phyloP scores from a whole-genome alignment of 2,797 vertebrate species.

The Gymnopithys bicolor region DNA sequence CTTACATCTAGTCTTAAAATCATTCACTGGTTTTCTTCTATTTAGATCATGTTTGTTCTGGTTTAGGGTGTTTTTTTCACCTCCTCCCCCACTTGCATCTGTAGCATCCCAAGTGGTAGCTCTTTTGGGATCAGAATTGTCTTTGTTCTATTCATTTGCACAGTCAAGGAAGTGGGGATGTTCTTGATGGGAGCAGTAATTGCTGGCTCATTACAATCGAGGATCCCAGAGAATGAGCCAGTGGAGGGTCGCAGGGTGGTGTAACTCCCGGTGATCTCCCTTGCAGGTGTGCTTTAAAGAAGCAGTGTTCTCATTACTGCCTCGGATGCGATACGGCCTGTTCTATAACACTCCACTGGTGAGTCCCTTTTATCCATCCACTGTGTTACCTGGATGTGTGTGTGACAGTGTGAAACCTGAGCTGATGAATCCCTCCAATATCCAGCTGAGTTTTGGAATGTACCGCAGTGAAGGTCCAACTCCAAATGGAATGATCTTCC shows the following conservation, averaged over 20 bases:
- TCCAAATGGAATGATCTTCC: neutral
- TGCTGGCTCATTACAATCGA: neutral
- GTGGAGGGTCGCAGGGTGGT: neutral
- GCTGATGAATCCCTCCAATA: neutral
- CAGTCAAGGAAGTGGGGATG: neutral
- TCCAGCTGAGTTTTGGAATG: neutral
- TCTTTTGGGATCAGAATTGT: neutral
- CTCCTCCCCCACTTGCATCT: neutral
- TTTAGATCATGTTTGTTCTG: neutral
- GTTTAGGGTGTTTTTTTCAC: neutral
- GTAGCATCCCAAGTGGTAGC: neutral
- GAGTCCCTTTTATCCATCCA: constrained; percentile 56
- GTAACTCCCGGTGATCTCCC: constrained; percentile 26
- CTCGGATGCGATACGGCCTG: constrained; percentile 95
- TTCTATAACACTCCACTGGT: constrained; percentile 98
- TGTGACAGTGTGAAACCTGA: neutral
- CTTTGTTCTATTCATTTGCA: constrained; percentile 11
- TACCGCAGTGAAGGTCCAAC: neutral
- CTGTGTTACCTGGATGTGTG: neutral
- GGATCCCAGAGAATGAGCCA: neutral
- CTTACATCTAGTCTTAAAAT: neutral
- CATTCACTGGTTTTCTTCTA: neutral
- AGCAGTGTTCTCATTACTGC: constrained; percentile 90
- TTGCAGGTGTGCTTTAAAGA: constrained; percentile 94
- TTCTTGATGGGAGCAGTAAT: constrained; percentile 20